phyloP scores from a whole-genome alignment of 35 echinoderm and acorn worm genomes.

The Acanthaster planci region DNA sequence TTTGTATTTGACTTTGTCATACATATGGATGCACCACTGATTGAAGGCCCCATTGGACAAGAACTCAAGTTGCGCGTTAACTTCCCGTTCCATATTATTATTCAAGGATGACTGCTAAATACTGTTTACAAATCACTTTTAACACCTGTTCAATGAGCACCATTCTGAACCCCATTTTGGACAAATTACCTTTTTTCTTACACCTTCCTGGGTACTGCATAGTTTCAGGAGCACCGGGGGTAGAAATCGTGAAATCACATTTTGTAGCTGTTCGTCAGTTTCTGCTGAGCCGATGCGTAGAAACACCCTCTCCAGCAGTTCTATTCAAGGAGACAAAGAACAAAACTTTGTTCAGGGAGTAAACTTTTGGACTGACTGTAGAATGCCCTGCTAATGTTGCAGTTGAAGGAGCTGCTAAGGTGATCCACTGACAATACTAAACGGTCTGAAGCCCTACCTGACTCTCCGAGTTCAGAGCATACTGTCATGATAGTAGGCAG shows the following conservation, averaged over 20 bases:
- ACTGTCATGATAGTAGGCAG: no score
- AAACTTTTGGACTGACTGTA: no score
- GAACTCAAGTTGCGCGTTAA: not conserved
- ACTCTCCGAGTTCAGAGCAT: no score
- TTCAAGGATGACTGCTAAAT: not conserved
- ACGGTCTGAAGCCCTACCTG: no score
- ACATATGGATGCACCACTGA: no score
- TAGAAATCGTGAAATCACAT: slow-evolving; percentile 83
- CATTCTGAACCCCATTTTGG: not conserved
- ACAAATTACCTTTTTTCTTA: slow-evolving; percentile 88
- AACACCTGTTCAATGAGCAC: not conserved
- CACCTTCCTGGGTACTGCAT: slow-evolving; percentile 82
- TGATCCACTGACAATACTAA: no score
- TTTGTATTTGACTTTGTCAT: no score
- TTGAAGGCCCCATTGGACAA: no score
- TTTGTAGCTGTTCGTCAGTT: slow-evolving; percentile 87
- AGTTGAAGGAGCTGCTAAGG: no score
- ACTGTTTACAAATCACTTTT: not conserved
- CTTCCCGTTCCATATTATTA: not conserved
- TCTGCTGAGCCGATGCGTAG: slow-evolving; percentile 88
- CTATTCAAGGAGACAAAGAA: slow-evolving; percentile 27
- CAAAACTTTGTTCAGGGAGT: no score
- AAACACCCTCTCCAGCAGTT: slow-evolving; percentile 92
- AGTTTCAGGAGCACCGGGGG: slow-evolving; percentile 96
- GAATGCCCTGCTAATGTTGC: no score